Base-by-base conservation (phyloP, 1,140 invertebrate species). In the Drosophila quadrilineata region DNA sequence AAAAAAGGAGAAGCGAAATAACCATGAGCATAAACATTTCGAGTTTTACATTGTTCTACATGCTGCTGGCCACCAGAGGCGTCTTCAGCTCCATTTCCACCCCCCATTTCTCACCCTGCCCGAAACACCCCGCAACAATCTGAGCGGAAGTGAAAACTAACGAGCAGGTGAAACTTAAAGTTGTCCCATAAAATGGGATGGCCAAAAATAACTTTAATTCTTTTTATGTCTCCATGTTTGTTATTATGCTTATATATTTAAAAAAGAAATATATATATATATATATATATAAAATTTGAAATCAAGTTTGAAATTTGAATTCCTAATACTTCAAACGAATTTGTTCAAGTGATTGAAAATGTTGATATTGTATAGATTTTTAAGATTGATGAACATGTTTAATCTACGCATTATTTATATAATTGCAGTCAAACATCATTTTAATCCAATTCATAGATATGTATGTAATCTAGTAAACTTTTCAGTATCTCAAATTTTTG, bases 21-120 rank as follows among this genome's bases (percentile, higher is more conserved):
- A 60, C 48, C 45, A 60, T 66, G 46, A 66, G 31, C 63, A 66
- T 60, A 66, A 60, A 59, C 54, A 65, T 65, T 65, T n/a, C 33
- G 14, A 58, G 24, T 46, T 54, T 22, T 31, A 56, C 40, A 8
- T 17, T 12, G 38, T 31, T 26, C 36, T 10, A 6, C 40, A 40
- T n/a, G n/a, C n/a, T n/a, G 22, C n/a, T 26, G 24, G 22, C n/a
- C 50, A 24, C 22, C 35, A 40, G 35, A 40, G 49, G 9, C 43
- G 5, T 53, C 10, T 2, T 6, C n/a, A 10, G 1, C 17, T 4
- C 26, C n/a, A 3, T 10, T n/a, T n/a, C 1, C 24, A 24, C 9
- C 17, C 16, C 29, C 12, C n/a, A 9, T 12, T n/a, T 9, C 1
- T 8, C 24, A 10, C 6, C 43, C 6, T 29, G 24, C 16, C 9